Evolutionary conservation across 2,113 vertebrate genomes (phyloP).

Genomic region (Elephas maximus): DNA sequence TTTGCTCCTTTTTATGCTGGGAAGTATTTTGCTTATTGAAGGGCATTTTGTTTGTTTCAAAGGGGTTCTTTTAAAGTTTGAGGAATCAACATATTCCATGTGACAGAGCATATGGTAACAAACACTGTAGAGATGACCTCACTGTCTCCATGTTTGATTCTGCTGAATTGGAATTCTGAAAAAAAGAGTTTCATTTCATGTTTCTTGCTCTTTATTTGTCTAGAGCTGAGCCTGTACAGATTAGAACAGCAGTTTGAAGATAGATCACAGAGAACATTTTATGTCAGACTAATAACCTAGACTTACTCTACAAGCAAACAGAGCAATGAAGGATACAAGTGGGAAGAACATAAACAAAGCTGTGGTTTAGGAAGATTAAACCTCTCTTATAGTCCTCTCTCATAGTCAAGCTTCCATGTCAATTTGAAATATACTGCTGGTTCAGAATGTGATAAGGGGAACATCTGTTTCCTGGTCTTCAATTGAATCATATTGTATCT

Average conservation of each 20-base stretch:
- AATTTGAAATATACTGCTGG: neutral
- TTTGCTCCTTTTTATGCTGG: too few species aligned
- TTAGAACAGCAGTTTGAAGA: too few species aligned
- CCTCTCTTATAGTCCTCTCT: neutral
- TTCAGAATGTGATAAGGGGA: neutral
- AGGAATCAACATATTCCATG: neutral
- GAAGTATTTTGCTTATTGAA: neutral
- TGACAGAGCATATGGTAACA: neutral
- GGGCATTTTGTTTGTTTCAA: neutral
- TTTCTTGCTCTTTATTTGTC: too few species aligned
- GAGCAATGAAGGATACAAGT: too few species aligned
- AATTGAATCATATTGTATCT: neutral
- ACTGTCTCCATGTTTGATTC: neutral
- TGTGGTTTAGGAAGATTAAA: too few species aligned
- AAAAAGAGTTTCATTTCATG: too few species aligned
- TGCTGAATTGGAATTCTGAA: too few species aligned
- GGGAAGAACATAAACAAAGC: too few species aligned
- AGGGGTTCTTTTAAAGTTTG: neutral
- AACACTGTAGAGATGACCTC: neutral
- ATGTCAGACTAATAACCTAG: too few species aligned
- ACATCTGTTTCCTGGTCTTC: neutral
- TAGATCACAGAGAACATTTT: too few species aligned
- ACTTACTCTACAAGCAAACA: too few species aligned
- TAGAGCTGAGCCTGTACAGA: too few species aligned
- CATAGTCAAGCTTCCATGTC: neutral